A percentile compares a stretch with the other conserved stretches of the same genome.
Evolutionary conservation across 2,113 vertebrate genomes (phyloP).

Genomic region (Brachypteracias leptosomus): DNA sequence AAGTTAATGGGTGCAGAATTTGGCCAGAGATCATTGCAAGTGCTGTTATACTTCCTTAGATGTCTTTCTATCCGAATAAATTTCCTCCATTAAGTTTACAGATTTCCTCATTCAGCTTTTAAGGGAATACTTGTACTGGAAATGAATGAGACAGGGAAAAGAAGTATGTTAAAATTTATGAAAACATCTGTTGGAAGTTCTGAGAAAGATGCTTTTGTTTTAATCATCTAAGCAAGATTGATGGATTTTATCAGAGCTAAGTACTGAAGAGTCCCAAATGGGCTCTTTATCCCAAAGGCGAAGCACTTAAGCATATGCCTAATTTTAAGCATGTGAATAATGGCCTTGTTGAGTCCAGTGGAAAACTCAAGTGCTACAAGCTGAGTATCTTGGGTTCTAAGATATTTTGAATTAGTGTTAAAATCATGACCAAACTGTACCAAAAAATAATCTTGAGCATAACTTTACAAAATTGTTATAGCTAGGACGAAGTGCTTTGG

Average conservation of each 20-base stretch:
- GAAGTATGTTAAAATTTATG: conserved; percentile 52
- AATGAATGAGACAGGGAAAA: conserved; percentile 44
- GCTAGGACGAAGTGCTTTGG: not conserved
- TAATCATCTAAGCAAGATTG: conserved; percentile 44
- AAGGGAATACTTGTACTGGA: conserved; percentile 52
- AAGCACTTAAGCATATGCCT: conserved; percentile 44
- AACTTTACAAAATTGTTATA: not conserved
- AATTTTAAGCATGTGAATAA: conserved; percentile 57
- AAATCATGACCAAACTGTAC: not conserved
- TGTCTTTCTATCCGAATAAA: conserved; percentile 56
- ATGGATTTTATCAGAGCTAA: conserved; percentile 60
- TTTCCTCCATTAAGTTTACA: conserved; percentile 49
- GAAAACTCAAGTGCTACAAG: not conserved
- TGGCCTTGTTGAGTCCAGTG: not conserved
- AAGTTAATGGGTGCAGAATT: conserved; percentile 47
- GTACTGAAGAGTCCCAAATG: conserved; percentile 29
- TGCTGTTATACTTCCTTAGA: conserved; percentile 9
- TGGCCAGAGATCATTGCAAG: conserved; percentile 35
- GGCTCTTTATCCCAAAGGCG: conserved; percentile 42
- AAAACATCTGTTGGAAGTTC: conserved; percentile 62
- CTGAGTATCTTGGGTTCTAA: not conserved
- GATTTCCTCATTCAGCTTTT: conserved; percentile 47
- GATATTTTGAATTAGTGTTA: not conserved
- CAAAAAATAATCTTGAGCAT: not conserved
- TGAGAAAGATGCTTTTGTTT: conserved; percentile 64